Base-by-base conservation (phyloP, 2,113 vertebrate species). In the Pterocles burchelli region DNA sequence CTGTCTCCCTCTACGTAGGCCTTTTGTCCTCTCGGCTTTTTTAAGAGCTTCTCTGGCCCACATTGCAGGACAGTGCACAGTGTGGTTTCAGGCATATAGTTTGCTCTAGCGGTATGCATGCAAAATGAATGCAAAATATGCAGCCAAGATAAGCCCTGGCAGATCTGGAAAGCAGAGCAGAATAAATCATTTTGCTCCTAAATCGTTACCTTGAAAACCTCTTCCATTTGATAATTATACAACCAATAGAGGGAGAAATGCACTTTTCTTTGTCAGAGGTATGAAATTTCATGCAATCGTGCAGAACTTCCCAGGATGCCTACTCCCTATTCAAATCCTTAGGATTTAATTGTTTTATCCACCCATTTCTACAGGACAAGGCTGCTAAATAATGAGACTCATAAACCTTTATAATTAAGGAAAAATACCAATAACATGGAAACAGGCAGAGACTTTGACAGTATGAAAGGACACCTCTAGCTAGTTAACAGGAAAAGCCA, bases 111-210 rank as follows among this genome's bases (percentile, higher is more conserved):
- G 38, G 67, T 58, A 86, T 63, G 63, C 75, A 90, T 74, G 75
- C 67, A 91, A 93, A 97, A 88, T 83, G 55, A 96, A 91, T 67
- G 67, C 82, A 91, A 93, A 95, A 84, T 71, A 94, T n/a, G 52
- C 68, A 91, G 82, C 82, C 85, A 90, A 90, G 85, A 95, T 67
- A 93, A 96, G 91, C 79, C 54, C 55, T 36, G 34, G 51, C 48
- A 93, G 78, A 90, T 74, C 33, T 67, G 75, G 51, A 85, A 88
- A 91, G 85, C 51, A 80, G 38, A 89, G 59, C 48, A 74, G 46
- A 91, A 94, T 79, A 93, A 84, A 94, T 77, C 3, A 54, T 72
- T 95, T 93, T 80, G 46, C 48, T 74, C 28, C 34, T 33, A 51
- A 65, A 65, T 33, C 2, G 5, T 84, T 86, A 96, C 82, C 34